Evolutionary conservation across 2,888 invertebrate genomes (phyloP), one percentile per base, ranked within the genome.

Genomic region (Stratiomys singularior): DNA sequence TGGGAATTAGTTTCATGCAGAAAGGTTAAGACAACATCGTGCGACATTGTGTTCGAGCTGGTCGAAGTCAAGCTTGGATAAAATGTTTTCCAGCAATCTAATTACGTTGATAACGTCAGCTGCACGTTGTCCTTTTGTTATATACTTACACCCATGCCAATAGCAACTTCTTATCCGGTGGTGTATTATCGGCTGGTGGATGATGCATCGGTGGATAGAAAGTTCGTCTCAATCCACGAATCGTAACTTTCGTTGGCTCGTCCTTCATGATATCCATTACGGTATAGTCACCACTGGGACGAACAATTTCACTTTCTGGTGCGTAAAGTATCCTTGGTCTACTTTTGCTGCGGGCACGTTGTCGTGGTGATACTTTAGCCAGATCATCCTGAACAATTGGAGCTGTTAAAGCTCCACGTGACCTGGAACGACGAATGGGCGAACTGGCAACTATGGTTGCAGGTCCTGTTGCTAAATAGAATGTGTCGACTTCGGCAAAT

Each of bases 401-500:
- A 81, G 86, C 85, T n/a, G 88, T 87, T 80, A 88, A 87, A 13
- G 89, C 89, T 21, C 90, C 91, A 44, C 93, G 87, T 1, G 92
- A 92, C 78, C 93, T 87, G 1, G 92, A 92, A 81, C 93, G 88
- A 81, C 93, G 87, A 52, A 92, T 90, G 0, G 93, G 92, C 0
- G 93, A 92, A 84, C 86, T 86, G 67, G 86, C 86, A 15, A 78
- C 79, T 69, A 86, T 84, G 47, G 88, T 82, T 27, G 86, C 84
- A 18, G 86, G 83, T n/a, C 86, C 87, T 11, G 86, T 86, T 78
- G 87, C 85, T 84, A 96, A 89, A 85, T 96, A 96, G 88, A 97
- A 97, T 3, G 96, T 96, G 85, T 96, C 96, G 76, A 96, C 93
- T 83, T 96, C 96, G 15, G 95, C 93, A 84, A 96, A 96, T 85